These are phyloP conservation scores for Sebastes steindachneri DNA, from an alignment of 2,797 vertebrate genomes.

Conservation along the genomic window DNA sequence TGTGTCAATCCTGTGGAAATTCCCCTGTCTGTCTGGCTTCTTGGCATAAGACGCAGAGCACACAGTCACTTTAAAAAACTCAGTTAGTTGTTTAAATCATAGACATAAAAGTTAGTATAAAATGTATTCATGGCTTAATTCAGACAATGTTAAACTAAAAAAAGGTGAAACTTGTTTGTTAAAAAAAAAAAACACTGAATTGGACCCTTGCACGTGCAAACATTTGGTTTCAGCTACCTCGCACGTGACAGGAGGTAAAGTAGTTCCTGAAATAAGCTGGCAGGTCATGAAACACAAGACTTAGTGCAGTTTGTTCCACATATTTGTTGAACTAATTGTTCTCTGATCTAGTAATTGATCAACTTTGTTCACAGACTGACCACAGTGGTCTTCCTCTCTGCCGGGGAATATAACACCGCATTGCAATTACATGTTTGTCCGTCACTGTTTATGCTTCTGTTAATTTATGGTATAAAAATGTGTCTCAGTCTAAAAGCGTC, in stretches of 20 bases:
- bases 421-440: background rate
- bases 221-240: conserved; percentile 17
- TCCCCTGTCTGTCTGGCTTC: conserved; percentile 9
- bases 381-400: background rate
- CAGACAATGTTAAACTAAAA: background rate
- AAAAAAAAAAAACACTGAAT: background rate
- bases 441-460: conserved; percentile 15
- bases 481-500: conserved; percentile 47
- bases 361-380: background rate
- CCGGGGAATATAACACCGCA: background rate
- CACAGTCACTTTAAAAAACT: background rate
- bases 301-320: background rate
- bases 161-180: background rate
- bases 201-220: conserved; percentile 18
- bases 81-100: background rate
- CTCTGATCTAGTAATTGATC: background rate
- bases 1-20: conserved; percentile 39
- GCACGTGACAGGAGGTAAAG: conserved; percentile 30
- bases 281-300: conserved; percentile 54
- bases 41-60: background rate
- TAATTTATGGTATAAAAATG: conserved; percentile 48
- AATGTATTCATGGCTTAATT: background rate
- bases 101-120: background rate
- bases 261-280: conserved; percentile 51
- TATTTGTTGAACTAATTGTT: background rate